A percentile compares a stretch with the other conserved stretches of the same genome.
Conservation (phyloP, 2,888 invertebrate genomes). For the Ephialtes manifestator region DNA sequence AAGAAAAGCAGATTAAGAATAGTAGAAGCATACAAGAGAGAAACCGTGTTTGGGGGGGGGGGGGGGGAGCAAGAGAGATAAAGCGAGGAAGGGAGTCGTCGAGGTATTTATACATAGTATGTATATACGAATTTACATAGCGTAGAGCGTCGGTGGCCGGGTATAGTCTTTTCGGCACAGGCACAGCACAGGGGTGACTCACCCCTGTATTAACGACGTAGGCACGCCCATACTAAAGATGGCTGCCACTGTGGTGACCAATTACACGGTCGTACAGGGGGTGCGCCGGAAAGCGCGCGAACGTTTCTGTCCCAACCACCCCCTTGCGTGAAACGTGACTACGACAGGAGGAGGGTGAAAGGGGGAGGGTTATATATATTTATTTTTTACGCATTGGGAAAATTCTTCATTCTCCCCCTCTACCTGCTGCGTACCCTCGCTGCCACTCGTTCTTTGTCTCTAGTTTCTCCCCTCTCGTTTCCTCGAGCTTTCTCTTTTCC, state of each 20-base stretch:
- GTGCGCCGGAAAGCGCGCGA: conserved; percentile 81
- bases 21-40: conserved; percentile 19
- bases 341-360: not conserved
- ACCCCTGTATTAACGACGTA: conserved; percentile 79
- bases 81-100: conserved; percentile 66
- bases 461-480: conserved; percentile 69
- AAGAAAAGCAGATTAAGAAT: conserved; percentile 30
- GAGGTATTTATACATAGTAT: conserved; percentile 50
- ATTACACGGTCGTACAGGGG: conserved; percentile 77
- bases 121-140: conserved; percentile 34
- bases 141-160: conserved; percentile 60
- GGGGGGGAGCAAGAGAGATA: conserved; percentile 57
- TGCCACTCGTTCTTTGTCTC: conserved; percentile 72
- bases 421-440: conserved; percentile 57
- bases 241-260: conserved; percentile 81
- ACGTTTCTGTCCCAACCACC: conserved; percentile 66
- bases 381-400: conserved; percentile 70
- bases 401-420: conserved; percentile 67
- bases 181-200: conserved; percentile 80
- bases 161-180: conserved; percentile 72
- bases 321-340: conserved; percentile 62
- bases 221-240: conserved; percentile 83
- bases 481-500: conserved; percentile 34
- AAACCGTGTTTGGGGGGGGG: not conserved
- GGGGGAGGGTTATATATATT: conserved; percentile 51